Evolutionary conservation across 2,113 vertebrate genomes (phyloP), one percentile per base, ranked within the genome.

Genomic region (Sylvilagus bachmani): DNA sequence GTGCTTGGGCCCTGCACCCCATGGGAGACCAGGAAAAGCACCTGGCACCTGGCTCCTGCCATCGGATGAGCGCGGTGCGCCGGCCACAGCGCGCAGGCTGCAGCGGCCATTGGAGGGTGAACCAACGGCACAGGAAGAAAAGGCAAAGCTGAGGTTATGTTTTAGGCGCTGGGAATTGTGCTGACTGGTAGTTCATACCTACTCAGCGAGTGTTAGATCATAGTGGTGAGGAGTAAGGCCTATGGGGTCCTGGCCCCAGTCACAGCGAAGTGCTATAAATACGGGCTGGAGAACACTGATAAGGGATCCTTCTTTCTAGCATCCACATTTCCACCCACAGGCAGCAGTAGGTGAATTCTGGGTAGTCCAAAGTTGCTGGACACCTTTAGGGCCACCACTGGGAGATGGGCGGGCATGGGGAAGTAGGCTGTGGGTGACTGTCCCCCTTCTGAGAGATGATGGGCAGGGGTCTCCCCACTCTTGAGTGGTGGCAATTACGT

Each of bases 331-430:
- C 69, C 53, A 55, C 53, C 75, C 25, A 31, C 71, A 62, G 66
- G 73, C 33, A 49, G 83, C 62, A 31, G 25, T 8, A 1, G n/a
- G 1, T 0, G 31, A 38, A 4, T 7, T 9, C 55, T 21, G 75
- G 27, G 44, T 38, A n/a, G 44, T n/a, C 77, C 25, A 61, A 44
- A 75, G 44, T 6, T 33, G 21, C 27, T 31, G 11, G 70, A 55
- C 25, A 24, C 74, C 24, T 86, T 75, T 61, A 36, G 24, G 29
- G 21, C 53, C 69, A 29, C 29, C 2, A 0, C 64, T 75, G 49
- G 82, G 78, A 78, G 73, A 24, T 0, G 0, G 38, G 33, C 0
- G 0, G 38, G 33, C 9, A 70, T 16, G 3, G 1, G 0, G 62
- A 22, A 2, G 66, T 24, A 10, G 19, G 29, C 74, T n/a, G 29